Evolutionary conservation across 2,113 vertebrate species (phyloP).

Genomic region (Cyphomyrus discorhynchus): DNA sequence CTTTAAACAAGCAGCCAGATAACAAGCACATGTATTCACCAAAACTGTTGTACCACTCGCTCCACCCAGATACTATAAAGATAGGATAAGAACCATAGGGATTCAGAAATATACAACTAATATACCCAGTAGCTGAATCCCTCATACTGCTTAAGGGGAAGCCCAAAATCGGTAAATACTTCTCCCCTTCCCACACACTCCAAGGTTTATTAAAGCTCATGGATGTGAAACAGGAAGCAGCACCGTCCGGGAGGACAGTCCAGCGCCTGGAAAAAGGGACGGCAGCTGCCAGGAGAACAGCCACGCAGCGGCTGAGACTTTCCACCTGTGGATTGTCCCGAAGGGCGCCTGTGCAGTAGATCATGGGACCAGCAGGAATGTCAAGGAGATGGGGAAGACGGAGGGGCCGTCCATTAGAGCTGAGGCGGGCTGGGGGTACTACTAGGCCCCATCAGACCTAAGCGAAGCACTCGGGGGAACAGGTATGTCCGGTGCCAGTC

Average conservation of each 20-base stretch:
- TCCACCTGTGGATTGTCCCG: slow-evolving; percentile 36
- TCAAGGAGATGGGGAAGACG: neutral
- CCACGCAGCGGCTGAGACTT: slow-evolving; percentile 7
- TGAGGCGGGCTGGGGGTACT: neutral
- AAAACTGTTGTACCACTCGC: neutral
- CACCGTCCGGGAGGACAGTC: slow-evolving; percentile 1
- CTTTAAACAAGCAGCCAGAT: neutral
- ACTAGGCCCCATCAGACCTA: neutral
- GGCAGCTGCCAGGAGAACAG: slow-evolving; percentile 13
- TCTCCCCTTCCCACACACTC: slow-evolving; percentile 15
- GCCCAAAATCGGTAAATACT: neutral
- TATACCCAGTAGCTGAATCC: slow-evolving; percentile 19
- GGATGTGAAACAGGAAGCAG: slow-evolving; percentile 10
- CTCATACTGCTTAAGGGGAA: neutral
- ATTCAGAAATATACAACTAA: neutral
- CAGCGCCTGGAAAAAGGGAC: slow-evolving; percentile 12
- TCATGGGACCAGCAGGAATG: slow-evolving; percentile 10
- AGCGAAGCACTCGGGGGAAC: neutral
- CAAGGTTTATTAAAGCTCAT: slow-evolving; percentile 18
- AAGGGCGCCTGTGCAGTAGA: slow-evolving; percentile 27
- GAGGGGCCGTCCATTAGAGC: neutral
- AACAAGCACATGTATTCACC: neutral
- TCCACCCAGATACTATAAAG: neutral
- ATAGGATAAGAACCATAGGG: neutral
- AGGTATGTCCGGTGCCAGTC: neutral